Conservation (phyloP, 2,113 vertebrate genomes). For the Phyllostomus discolor region DNA sequence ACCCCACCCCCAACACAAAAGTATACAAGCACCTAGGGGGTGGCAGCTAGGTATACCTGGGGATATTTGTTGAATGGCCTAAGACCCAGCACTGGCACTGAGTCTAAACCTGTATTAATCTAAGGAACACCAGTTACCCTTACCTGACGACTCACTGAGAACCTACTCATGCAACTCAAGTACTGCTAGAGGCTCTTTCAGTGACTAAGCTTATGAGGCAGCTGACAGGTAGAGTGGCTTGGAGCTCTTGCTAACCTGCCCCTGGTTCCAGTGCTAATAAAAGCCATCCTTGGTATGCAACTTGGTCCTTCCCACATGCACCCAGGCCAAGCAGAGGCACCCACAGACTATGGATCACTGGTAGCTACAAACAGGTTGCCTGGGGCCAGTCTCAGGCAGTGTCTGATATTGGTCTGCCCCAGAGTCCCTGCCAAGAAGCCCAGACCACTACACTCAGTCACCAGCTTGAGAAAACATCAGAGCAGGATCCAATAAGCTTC, state of each 20-base stretch:
- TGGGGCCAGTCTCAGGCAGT: neutral
- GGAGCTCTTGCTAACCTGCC: neutral
- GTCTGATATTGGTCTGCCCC: neutral
- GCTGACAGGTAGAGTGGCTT: neutral
- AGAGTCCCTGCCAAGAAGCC: neutral
- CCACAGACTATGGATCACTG: neutral
- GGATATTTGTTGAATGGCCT: neutral
- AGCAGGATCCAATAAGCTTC: neutral
- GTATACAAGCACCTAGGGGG: neutral
- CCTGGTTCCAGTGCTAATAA: neutral
- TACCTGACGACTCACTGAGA: neutral
- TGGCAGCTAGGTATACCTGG: neutral
- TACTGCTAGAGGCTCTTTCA: neutral
- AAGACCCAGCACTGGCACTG: neutral
- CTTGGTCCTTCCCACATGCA: neutral
- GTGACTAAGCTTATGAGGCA: neutral
- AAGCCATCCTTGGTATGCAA: neutral
- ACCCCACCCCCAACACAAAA: neutral
- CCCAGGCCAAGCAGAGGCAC: neutral
- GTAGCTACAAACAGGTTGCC: neutral
- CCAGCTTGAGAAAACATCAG: neutral
- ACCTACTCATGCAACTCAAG: neutral
- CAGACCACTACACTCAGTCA: neutral
- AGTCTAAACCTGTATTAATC: neutral
- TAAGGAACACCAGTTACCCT: neutral